These are phyloP conservation scores for Mimachlamys varia DNA, from an alignment of 2,888 invertebrate species.

Conservation along the genomic window DNA sequence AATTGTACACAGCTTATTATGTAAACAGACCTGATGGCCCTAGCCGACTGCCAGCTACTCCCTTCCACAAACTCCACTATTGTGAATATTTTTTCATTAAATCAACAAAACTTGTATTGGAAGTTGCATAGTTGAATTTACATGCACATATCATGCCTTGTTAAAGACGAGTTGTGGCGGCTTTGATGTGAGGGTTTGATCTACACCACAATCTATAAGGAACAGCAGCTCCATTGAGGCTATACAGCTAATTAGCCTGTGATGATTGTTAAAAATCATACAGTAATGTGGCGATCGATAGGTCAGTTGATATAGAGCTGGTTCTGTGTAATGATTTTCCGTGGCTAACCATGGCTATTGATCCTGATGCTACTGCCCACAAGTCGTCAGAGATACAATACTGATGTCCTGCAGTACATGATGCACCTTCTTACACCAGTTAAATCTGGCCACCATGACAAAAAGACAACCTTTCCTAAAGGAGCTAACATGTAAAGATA, in stretches of 20 bases:
- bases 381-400: neutral
- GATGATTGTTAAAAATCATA: slow-evolving; percentile 47
- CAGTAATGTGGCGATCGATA: slow-evolving; percentile 46
- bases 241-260: slow-evolving; percentile 53
- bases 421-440: neutral
- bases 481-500: too few species aligned
- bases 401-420: neutral
- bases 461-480: neutral
- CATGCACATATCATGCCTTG: slow-evolving; percentile 51
- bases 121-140: slow-evolving; percentile 50
- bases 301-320: slow-evolving; percentile 37
- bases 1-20: slow-evolving; percentile 12
- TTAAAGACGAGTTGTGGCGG: slow-evolving; percentile 51
- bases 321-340: slow-evolving; percentile 12
- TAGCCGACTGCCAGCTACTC: neutral
- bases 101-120: slow-evolving; percentile 22
- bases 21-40: neutral
- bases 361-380: slow-evolving; percentile 11
- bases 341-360: neutral
- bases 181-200: slow-evolving; percentile 55
- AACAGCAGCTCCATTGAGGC: slow-evolving; percentile 53
- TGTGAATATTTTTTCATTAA: neutral
- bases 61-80: slow-evolving; percentile 5
- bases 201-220: slow-evolving; percentile 54
- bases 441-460: neutral